Conservation (phyloP, 2,797 vertebrate species). For the Eutrigla gurnardus region DNA sequence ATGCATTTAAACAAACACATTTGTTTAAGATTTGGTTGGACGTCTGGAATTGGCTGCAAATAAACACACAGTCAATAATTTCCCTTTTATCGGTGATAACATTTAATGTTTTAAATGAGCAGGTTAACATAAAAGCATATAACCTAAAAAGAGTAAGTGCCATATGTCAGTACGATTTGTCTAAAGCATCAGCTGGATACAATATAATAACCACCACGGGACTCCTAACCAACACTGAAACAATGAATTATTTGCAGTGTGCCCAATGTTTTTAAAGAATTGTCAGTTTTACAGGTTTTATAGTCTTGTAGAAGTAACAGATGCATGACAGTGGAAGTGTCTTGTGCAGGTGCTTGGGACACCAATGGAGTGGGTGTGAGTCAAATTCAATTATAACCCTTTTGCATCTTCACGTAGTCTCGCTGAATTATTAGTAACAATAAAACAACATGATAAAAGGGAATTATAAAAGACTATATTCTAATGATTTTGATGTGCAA, state of each 20-base stretch:
- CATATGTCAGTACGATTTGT: neutral
- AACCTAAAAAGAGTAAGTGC: slow-evolving; percentile 3
- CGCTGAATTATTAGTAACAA: neutral
- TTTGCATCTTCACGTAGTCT: slow-evolving; percentile 8
- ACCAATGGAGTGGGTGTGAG: neutral
- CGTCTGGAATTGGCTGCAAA: neutral
- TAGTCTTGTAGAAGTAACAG: neutral
- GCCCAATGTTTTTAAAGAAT: neutral
- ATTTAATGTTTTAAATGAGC: neutral
- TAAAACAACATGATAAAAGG: neutral
- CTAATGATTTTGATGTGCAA: neutral
- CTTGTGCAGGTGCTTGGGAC: neutral
- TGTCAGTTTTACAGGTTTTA: neutral
- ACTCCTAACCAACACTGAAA: slow-evolving; percentile 6
- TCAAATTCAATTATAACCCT: slow-evolving; percentile 4
- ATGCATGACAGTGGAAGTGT: neutral
- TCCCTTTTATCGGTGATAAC: neutral
- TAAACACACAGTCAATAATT: neutral
- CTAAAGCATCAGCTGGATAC: slow-evolving; percentile 1
- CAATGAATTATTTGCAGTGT: slow-evolving; percentile 46
- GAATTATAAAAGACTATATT: neutral
- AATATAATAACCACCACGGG: neutral
- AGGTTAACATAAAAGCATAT: slow-evolving; percentile 20
- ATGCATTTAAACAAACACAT: too few relatives aligned
- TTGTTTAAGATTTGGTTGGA: too few relatives aligned